phyloP scores from a whole-genome alignment of 2,113 vertebrate species.

The Melanotaenia duboulayi region DNA sequence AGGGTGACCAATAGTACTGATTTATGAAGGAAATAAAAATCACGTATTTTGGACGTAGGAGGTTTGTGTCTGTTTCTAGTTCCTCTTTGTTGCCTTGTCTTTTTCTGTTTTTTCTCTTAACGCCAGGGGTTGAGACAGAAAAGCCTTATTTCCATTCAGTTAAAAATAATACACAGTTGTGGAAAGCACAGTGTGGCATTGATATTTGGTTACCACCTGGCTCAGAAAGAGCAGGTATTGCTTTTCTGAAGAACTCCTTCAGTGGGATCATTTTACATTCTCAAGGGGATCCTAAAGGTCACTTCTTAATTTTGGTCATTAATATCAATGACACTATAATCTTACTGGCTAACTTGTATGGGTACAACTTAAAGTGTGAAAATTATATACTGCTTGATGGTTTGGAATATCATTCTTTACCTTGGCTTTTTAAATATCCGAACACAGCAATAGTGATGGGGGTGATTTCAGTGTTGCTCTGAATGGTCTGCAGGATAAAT shows the following conservation, averaged over 20 bases:
- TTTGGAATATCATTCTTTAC: too few species aligned
- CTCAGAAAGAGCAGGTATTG: neutral
- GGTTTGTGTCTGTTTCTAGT: too few species aligned
- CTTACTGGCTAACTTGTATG: neutral
- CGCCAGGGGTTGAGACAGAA: constrained; percentile 19
- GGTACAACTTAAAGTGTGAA: neutral
- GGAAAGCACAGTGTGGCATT: constrained; percentile 4
- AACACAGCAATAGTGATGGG: too few species aligned
- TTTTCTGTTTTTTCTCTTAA: constrained; percentile 17
- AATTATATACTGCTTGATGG: neutral
- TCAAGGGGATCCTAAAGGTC: neutral
- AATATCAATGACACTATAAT: too few species aligned
- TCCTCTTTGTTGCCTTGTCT: neutral
- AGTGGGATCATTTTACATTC: neutral
- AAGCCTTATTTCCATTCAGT: constrained; percentile 3
- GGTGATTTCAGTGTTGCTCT: too few species aligned
- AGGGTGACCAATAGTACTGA: too few species aligned
- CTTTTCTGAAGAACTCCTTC: neutral
- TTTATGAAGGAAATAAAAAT: too few species aligned
- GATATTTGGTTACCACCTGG: neutral
- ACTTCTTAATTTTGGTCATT: neutral
- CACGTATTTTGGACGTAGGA: too few species aligned
- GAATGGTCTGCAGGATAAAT: too few species aligned
- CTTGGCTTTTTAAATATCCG: too few species aligned
- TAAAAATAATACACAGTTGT: neutral